Evolutionary conservation across 2,888 invertebrate species (phyloP).

Genomic region (Lymantria monacha): DNA sequence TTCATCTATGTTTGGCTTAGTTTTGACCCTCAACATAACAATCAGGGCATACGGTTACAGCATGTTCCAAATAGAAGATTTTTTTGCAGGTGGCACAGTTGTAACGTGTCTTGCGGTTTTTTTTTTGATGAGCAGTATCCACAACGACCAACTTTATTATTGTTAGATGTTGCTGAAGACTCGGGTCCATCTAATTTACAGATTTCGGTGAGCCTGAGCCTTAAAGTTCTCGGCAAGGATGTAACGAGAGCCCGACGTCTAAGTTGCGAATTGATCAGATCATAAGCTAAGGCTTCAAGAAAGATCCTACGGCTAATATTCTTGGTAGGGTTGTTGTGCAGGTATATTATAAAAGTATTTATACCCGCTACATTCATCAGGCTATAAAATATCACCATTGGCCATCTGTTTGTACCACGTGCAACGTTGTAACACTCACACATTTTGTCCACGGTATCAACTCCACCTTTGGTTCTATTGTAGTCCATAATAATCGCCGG

Average conservation of each 20-base stretch:
- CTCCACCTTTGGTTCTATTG: slow-evolving; percentile 17
- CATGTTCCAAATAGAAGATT: no score
- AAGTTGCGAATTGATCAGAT: background rate
- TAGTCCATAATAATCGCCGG: slow-evolving; percentile 20
- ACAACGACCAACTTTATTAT: no score
- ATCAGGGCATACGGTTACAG: background rate
- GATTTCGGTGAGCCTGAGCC: no score
- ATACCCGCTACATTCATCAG: slow-evolving; percentile 17
- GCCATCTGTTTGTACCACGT: slow-evolving; percentile 3
- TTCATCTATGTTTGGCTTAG: background rate
- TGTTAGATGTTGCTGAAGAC: no score
- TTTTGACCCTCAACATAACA: background rate
- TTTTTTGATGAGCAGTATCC: no score
- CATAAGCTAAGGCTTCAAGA: slow-evolving; percentile 2
- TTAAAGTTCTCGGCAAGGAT: no score
- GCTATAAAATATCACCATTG: slow-evolving; percentile 8
- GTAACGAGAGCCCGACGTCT: no score
- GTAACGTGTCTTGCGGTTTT: no score
- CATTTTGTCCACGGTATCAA: slow-evolving; percentile 19
- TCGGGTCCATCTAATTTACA: no score
- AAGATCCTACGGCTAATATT: slow-evolving; percentile 1
- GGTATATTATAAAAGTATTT: slow-evolving; percentile 4
- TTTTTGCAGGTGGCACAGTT: no score
- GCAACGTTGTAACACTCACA: slow-evolving; percentile 7
- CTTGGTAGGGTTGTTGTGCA: slow-evolving; percentile 6